Conservation (phyloP, 2,113 vertebrate species). For the Scomber japonicus region DNA sequence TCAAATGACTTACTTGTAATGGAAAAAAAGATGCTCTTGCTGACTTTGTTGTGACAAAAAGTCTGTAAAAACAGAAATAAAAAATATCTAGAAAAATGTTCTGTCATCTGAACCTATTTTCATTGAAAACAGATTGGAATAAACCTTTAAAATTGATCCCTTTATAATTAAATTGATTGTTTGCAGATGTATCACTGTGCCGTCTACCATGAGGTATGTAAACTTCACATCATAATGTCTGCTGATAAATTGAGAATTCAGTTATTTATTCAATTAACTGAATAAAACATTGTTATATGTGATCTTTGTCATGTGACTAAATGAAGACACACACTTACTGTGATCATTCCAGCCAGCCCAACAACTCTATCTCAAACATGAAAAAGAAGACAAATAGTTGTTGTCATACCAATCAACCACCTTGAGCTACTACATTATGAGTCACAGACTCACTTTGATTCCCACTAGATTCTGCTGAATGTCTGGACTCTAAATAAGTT, state of each 20-base stretch:
- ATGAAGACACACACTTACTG: no score
- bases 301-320: no score
- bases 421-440: slow-evolving; percentile 44
- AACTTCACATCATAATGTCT: no score
- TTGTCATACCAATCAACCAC: slow-evolving; percentile 43
- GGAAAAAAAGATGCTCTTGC: slow-evolving; percentile 75
- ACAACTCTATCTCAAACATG: slow-evolving; percentile 25
- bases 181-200: no score
- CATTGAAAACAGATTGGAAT: background rate
- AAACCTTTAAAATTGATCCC: no score
- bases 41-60: slow-evolving; percentile 86
- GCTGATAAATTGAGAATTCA: no score
- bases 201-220: no score
- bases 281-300: no score
- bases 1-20: slow-evolving; percentile 71
- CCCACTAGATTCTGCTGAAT: slow-evolving; percentile 32
- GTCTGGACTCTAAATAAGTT: slow-evolving; percentile 35
- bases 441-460: slow-evolving; percentile 31
- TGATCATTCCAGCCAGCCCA: background rate
- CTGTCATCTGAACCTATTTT: slow-evolving; percentile 3
- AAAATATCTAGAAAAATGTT: slow-evolving; percentile 51
- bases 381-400: slow-evolving; percentile 44
- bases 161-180: no score
- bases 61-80: slow-evolving; percentile 82
- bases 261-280: no score